Base-by-base conservation (phyloP, 2,797 vertebrate species). In the Rousettus madagascariensis region DNA sequence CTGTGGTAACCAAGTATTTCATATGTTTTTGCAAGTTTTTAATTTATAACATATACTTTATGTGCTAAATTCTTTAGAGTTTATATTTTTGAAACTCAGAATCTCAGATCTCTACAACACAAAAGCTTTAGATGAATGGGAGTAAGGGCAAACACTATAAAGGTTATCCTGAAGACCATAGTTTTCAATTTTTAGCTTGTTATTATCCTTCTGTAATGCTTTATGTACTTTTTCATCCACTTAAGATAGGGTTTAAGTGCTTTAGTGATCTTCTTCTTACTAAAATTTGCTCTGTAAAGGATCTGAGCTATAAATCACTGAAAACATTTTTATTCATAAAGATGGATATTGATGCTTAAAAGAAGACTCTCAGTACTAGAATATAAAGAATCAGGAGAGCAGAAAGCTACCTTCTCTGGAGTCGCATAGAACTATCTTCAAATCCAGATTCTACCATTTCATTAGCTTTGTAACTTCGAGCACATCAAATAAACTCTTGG, bases 321-420 rank as follows among this genome's bases (percentile, higher is more conserved):
- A 83, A 77, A 86, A 91, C 49, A 92, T 78, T 75, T 51, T 80
- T 77, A 43, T 55, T 74, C 78, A 57, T 80, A 69, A 95, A 93
- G 20, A 57, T 57, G 16, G 33, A 75, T 74, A 69, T 26, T 83
- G 19, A 53, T 13, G 0, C 8, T 66, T 87, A 79, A 91, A 78
- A 15, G 24, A 89, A 91, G 69, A 68, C 1, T 72, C 15, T 71
- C 71, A 63, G 22, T 87, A 46, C 74, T 79, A n/a, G 30, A 53
- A 15, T 41, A 78, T 24, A 77, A 90, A 77, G 16, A 75, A 82
- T 22, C 6, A 49, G 49, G 49, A 1, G 9, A 74, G 1, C 13
- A 78, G 88, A 77, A 53, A 80, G 19, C 4, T 80, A 57, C 13
- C 38, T 84, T 89, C 24, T 85, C 43, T 36, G 3, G 9, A 82